Evolutionary conservation across 1,140 invertebrate species (phyloP).

Genomic region (Trichogramma pretiosum): DNA sequence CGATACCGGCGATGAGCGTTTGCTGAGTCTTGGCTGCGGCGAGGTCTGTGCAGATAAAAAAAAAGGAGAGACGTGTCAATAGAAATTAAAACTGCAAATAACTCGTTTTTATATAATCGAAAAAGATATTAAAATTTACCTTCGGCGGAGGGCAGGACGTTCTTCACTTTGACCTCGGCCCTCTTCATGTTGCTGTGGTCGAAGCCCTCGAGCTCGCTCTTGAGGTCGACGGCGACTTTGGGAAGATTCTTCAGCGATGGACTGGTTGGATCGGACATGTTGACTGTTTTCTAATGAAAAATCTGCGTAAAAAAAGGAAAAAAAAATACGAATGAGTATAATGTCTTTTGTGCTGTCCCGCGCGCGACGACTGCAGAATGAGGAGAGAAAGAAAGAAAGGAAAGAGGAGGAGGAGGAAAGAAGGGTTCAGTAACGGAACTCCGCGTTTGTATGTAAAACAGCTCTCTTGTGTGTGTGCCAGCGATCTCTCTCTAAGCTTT

Average conservation of each 20-base stretch:
- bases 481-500: no score
- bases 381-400: neutral
- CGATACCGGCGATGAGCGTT: constrained; percentile 75
- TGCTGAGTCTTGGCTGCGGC: constrained; percentile 78
- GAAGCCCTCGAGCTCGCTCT: constrained; percentile 80
- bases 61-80: no score
- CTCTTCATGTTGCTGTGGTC: constrained; percentile 75
- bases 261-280: constrained; percentile 55
- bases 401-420: neutral
- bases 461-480: no score
- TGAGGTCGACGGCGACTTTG: constrained; percentile 78
- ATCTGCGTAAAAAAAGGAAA: constrained; percentile 18
- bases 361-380: no score
- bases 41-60: constrained; percentile 56
- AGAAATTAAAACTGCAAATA: no score
- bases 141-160: constrained; percentile 77
- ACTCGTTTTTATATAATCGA: no score
- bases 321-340: neutral
- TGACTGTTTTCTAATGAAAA: constrained; percentile 12
- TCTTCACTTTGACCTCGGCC: constrained; percentile 77
- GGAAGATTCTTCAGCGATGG: constrained; percentile 80
- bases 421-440: neutral
- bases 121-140: constrained; percentile 48
- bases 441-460: no score
- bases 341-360: no score